Percentiles rank a stretch among this genome's conserved stretches.
phyloP scores from a whole-genome alignment of 2,888 invertebrate species.

The Morpho deidamia region DNA sequence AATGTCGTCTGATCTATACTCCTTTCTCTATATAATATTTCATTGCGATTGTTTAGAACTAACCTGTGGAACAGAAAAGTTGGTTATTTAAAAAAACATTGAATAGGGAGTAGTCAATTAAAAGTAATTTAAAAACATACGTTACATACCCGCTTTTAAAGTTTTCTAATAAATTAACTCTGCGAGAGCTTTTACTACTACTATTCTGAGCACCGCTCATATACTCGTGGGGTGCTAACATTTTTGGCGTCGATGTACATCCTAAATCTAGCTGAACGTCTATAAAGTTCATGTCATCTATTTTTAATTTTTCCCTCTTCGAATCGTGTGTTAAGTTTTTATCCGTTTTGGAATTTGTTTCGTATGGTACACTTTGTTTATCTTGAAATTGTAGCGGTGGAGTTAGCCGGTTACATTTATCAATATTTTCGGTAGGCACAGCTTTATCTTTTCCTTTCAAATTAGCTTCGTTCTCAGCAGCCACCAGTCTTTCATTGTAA shows the following conservation, averaged over 20 bases:
- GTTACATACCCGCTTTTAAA: slow-evolving; percentile 64
- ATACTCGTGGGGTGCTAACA: slow-evolving; percentile 63
- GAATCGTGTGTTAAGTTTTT: slow-evolving; percentile 61
- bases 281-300: slow-evolving; percentile 54
- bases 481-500: slow-evolving; percentile 63
- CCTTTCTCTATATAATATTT: slow-evolving; percentile 64
- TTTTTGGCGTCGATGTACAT: slow-evolving; percentile 72
- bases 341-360: slow-evolving; percentile 50
- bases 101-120: too few species aligned
- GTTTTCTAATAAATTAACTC: slow-evolving; percentile 58
- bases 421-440: slow-evolving; percentile 37
- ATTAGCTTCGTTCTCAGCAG: slow-evolving; percentile 42
- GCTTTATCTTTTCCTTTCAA: slow-evolving; percentile 39
- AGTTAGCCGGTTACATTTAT: slow-evolving; percentile 53
- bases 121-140: not conserved
- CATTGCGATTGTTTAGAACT: slow-evolving; percentile 61
- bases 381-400: slow-evolving; percentile 73
- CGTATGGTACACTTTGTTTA: slow-evolving; percentile 52
- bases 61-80: slow-evolving; percentile 37
- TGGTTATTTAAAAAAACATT: not conserved
- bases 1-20: slow-evolving; percentile 68
- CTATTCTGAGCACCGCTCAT: slow-evolving; percentile 44
- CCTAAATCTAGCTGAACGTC: slow-evolving; percentile 65
- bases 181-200: slow-evolving; percentile 44
- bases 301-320: slow-evolving; percentile 71